Percentiles rank a stretch among this genome's conserved stretches.
These are phyloP conservation scores for Matsumurasca onukii DNA, from an alignment of 1,140 invertebrate genomes.

Conservation along the genomic window DNA sequence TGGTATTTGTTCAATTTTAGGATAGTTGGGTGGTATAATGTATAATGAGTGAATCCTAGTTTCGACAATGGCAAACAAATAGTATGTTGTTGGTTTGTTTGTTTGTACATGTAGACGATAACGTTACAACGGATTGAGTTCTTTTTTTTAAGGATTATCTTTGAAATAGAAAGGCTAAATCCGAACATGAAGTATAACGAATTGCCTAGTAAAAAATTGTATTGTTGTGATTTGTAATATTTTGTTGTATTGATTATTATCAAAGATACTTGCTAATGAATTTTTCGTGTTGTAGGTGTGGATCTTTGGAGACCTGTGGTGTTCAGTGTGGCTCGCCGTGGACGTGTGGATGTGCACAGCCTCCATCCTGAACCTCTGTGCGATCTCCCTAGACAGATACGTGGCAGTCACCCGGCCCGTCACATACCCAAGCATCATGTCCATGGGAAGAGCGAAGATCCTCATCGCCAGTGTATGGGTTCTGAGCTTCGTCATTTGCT, in stretches of 20 bases:
- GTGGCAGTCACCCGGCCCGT: constrained; percentile 93
- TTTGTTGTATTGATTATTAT: constrained; percentile 2
- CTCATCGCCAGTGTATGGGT: constrained; percentile 92
- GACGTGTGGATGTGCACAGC: constrained; percentile 98
- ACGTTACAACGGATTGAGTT: too few relatives aligned
- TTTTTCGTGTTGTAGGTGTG: constrained; percentile 66
- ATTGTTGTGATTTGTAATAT: neutral
- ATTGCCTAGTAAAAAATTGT: neutral
- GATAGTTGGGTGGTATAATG: too few relatives aligned
- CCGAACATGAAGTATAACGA: too few relatives aligned
- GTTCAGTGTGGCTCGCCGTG: constrained; percentile 88
- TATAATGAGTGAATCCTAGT: too few relatives aligned
- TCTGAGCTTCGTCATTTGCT: constrained; percentile 93
- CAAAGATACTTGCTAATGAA: neutral
- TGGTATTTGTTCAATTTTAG: too few relatives aligned
- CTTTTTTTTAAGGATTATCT: too few relatives aligned
- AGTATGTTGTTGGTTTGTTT: too few relatives aligned
- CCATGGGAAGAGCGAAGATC: constrained; percentile 79
- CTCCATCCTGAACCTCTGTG: constrained; percentile 90
- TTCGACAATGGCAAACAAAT: too few relatives aligned
- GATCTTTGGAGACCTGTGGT: constrained; percentile 92
- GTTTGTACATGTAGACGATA: too few relatives aligned
- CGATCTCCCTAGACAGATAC: constrained; percentile 91
- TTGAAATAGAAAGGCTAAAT: too few relatives aligned
- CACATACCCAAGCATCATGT: constrained; percentile 92